A percentile compares a stretch with the other conserved stretches of the same genome.
Conservation (phyloP, 2,888 invertebrate species). For the Clanis bilineata region DNA sequence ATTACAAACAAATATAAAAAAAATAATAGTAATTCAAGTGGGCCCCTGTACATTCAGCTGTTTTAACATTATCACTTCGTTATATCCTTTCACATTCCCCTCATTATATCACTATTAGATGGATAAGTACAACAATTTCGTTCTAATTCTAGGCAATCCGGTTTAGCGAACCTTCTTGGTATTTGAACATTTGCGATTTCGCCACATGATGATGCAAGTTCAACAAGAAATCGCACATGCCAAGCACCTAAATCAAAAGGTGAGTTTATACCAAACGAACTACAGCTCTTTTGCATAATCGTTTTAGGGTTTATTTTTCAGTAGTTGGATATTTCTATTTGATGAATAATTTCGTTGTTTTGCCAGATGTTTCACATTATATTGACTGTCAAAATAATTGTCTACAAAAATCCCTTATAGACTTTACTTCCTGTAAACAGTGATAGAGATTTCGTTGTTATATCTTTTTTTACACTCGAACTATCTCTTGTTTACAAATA, state of each 20-base stretch:
- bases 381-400: no score
- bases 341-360: no score
- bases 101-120: constrained; percentile 62
- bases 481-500: no score
- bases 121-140: constrained; percentile 77
- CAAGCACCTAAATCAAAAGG: not conserved
- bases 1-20: constrained; percentile 27
- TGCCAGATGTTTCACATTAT: no score
- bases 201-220: not conserved
- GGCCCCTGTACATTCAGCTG: constrained; percentile 52
- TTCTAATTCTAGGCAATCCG: constrained; percentile 76
- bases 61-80: constrained; percentile 43
- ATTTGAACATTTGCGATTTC: not conserved
- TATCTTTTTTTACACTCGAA: no score
- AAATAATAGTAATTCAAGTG: constrained; percentile 33
- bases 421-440: no score
- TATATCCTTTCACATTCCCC: constrained; percentile 63
- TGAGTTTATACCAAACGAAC: no score
- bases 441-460: no score
- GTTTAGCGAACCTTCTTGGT: constrained; percentile 44
- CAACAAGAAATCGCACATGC: not conserved
- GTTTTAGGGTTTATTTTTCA: no score
- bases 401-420: no score
- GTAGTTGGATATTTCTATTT: no score
- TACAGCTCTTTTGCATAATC: no score